Base-by-base conservation (phyloP, 2,888 invertebrate genomes). In the Acrobasis consociella region DNA sequence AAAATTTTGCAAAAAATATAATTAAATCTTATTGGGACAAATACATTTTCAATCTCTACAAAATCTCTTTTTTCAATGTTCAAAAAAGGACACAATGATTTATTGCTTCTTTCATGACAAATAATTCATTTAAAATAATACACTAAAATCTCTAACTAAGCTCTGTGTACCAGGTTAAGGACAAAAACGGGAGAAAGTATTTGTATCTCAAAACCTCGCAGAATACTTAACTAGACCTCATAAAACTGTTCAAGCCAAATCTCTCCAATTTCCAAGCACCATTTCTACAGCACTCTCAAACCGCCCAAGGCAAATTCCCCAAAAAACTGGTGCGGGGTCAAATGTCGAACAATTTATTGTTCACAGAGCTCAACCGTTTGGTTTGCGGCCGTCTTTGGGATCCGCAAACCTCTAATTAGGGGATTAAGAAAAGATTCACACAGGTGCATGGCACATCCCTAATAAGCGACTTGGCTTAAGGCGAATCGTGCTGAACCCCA, bases 261-360 rank as follows among this genome's bases (percentile, higher is more conserved):
- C 73, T 84, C 81, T 81, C 82, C 82, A 85, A 80, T 86, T 46
- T n/a, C 46, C 46, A 52, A 52, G 31, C 31, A 31, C 13, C 22
- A 56, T 56, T 17, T 42, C 56, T 42, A 56, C 56, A 42, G 78
- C 70, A 72, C 80, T 80, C 77, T 76, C 76, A 73, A 75, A 82
- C 79, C 77, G 78, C 90, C 87, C 80, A 85, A 83, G 92, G 91
- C 87, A 77, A 87, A 89, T 86, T 86, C 87, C 84, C 86, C 83
- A 87, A 92, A 89, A 87, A 84, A 78, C 80, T 76, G 79, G 81
- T 76, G 75, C 72, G 81, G 81, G 92, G 92, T 92, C 92, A 92
- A 91, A 92, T 87, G 92, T 92, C 92, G 92, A 92, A 86, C 83
- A 89, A 92, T 92, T 92, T 92, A 92, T 92, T 85, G 90, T 90